phyloP scores from a whole-genome alignment of 2,888 invertebrate species.

The Amiota communis region DNA sequence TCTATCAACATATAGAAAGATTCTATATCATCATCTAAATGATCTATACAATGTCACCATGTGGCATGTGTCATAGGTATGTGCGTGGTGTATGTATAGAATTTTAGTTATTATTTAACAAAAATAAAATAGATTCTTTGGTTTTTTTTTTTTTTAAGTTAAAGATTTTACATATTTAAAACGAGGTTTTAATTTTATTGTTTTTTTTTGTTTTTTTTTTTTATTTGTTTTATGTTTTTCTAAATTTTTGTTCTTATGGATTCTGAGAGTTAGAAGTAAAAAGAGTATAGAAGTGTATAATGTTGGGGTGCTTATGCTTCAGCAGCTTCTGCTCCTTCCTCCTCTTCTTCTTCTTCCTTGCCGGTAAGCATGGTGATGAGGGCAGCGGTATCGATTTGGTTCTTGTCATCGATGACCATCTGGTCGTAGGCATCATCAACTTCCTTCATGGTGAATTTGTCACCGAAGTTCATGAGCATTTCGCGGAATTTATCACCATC shows the following conservation, averaged over 20 bases:
- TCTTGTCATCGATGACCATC: conserved; percentile 93
- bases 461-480: conserved; percentile 93
- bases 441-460: conserved; percentile 91
- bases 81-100: conserved; percentile 51
- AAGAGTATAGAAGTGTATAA: conserved; percentile 49
- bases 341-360: conserved; percentile 87
- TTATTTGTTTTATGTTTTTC: conserved; percentile 56
- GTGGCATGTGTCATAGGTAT: not conserved
- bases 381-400: conserved; percentile 89
- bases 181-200: conserved; percentile 65
- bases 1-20: conserved; percentile 15
- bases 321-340: conserved; percentile 75
- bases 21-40: conserved; percentile 5
- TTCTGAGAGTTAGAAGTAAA: conserved; percentile 62
- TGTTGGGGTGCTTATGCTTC: conserved; percentile 59
- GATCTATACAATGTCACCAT: not conserved
- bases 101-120: conserved; percentile 50
- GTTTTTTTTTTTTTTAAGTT: conserved; percentile 45
- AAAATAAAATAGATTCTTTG: conserved; percentile 55
- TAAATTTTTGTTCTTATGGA: conserved; percentile 51
- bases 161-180: conserved; percentile 62
- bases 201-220: conserved; percentile 59
- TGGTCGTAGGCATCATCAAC: conserved; percentile 94
- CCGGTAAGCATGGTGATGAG: conserved; percentile 92
- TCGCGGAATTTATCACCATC: conserved; percentile 92